These are phyloP conservation scores for Adelges cooleyi DNA, from an alignment of 1,140 invertebrate species.

Conservation along the genomic window DNA sequence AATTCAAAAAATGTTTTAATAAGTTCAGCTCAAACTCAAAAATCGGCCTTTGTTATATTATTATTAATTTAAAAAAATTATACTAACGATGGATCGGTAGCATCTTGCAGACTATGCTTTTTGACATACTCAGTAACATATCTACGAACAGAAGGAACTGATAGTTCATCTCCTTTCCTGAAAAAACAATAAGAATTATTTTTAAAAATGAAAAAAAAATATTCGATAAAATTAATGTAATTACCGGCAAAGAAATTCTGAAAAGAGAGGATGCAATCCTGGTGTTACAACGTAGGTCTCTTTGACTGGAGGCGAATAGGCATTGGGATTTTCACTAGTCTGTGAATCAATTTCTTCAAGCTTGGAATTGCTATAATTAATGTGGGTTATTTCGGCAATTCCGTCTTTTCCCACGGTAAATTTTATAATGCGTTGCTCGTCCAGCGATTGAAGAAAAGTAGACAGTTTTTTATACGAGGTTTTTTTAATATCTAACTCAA, in stretches of 20 bases:
- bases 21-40: too few relatives aligned
- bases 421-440: constrained; percentile 42
- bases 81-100: constrained; percentile 35
- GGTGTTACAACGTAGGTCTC: constrained; percentile 61
- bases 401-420: constrained; percentile 54
- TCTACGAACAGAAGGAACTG: constrained; percentile 53
- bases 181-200: constrained; percentile 35
- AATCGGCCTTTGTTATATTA: too few relatives aligned
- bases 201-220: too few relatives aligned
- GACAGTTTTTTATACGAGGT: constrained; percentile 80
- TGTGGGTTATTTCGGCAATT: constrained; percentile 46
- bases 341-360: constrained; percentile 37
- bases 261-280: constrained; percentile 51
- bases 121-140: constrained; percentile 67
- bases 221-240: constrained; percentile 21
- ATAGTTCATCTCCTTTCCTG: constrained; percentile 64
- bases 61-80: not conserved
- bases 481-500: constrained; percentile 73
- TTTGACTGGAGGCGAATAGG: constrained; percentile 42
- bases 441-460: constrained; percentile 56
- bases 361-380: constrained; percentile 41
- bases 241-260: constrained; percentile 46
- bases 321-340: constrained; percentile 34
- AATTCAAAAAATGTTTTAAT: too few relatives aligned
- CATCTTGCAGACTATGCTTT: constrained; percentile 51